These are phyloP conservation scores for Drosophila lutescens DNA, from an alignment of 2,888 invertebrate genomes.

Conservation along the genomic window DNA sequence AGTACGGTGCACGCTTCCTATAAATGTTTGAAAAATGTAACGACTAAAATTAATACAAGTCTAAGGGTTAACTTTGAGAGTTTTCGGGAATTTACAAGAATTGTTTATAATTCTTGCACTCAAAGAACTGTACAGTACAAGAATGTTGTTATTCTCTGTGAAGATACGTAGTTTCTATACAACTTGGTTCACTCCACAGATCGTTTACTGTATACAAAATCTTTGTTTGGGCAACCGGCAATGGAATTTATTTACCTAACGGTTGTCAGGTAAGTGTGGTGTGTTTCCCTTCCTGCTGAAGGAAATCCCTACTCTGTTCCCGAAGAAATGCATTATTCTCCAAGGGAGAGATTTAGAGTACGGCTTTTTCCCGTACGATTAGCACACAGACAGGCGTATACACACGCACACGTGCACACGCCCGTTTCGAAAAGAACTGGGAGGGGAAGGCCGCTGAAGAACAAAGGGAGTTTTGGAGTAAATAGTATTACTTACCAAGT, in stretches of 20 bases:
- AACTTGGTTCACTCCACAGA: not conserved
- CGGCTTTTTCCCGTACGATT: conserved; percentile 10
- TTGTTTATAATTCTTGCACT: too few relatives aligned
- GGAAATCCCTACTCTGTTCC: conserved; percentile 1
- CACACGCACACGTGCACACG: conserved; percentile 43
- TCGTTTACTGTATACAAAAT: not conserved
- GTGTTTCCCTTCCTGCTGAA: not conserved
- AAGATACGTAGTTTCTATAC: too few relatives aligned
- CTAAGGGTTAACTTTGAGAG: too few relatives aligned
- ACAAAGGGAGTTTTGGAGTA: not conserved
- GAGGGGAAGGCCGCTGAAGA: not conserved
- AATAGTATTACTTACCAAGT: conserved; percentile 88
- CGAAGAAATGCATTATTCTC: not conserved
- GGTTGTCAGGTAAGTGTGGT: conserved; percentile 11
- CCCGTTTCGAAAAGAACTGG: conserved; percentile 23
- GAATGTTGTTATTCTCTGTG: too few relatives aligned
- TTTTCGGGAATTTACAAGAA: too few relatives aligned
- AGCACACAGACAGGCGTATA: conserved; percentile 8
- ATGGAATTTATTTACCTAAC: not conserved
- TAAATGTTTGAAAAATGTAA: not conserved
- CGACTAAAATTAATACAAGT: not conserved
- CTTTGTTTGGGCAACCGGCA: conserved; percentile 3
- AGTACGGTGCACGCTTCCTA: not conserved
- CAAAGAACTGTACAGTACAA: too few relatives aligned
- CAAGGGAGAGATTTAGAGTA: conserved; percentile 2